phyloP scores from a whole-genome alignment of 2,797 vertebrate species.

The Sebastes iracundus region DNA sequence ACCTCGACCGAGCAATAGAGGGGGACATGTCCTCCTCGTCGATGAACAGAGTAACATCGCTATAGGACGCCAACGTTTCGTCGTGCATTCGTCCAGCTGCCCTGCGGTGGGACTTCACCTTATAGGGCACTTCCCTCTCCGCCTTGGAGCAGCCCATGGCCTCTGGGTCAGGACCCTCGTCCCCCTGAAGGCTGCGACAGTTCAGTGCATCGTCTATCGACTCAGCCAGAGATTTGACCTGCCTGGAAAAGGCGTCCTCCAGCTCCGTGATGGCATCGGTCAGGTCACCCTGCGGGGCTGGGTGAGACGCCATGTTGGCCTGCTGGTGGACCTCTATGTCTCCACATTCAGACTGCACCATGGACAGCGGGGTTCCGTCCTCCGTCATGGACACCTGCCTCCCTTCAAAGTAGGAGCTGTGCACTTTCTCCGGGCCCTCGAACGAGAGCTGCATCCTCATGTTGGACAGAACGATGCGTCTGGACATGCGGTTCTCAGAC shows the following conservation, averaged over 20 bases:
- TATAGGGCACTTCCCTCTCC: slow-evolving; percentile 80
- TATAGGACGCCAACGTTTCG: slow-evolving; percentile 93
- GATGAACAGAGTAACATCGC: slow-evolving; percentile 95
- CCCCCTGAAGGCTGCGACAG: slow-evolving; percentile 91
- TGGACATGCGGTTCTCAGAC: slow-evolving; percentile 99
- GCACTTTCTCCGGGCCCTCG: slow-evolving; percentile 95
- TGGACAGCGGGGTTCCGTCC: slow-evolving; percentile 83
- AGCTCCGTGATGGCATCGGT: slow-evolving; percentile 94
- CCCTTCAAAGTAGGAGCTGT: slow-evolving; percentile 95
- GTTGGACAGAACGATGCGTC: slow-evolving; percentile 97
- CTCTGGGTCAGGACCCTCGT: slow-evolving; percentile 85
- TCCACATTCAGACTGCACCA: slow-evolving; percentile 85
- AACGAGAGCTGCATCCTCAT: slow-evolving; percentile 99
- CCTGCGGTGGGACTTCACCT: slow-evolving; percentile 80
- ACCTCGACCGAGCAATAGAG: slow-evolving; percentile 85
- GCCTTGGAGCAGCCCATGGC: slow-evolving; percentile 78
- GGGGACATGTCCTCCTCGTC: slow-evolving; percentile 96
- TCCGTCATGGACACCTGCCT: slow-evolving; percentile 93
- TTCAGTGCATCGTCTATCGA: slow-evolving; percentile 97
- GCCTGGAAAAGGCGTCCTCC: slow-evolving; percentile 95
- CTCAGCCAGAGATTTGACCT: slow-evolving; percentile 96
- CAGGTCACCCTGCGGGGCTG: slow-evolving; percentile 86
- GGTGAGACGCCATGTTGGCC: slow-evolving; percentile 83
- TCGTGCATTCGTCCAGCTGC: slow-evolving; percentile 86
- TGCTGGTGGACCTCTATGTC: slow-evolving; percentile 84